Conservation (phyloP, 1,140 invertebrate genomes). For the Lordiphosa collinella region DNA sequence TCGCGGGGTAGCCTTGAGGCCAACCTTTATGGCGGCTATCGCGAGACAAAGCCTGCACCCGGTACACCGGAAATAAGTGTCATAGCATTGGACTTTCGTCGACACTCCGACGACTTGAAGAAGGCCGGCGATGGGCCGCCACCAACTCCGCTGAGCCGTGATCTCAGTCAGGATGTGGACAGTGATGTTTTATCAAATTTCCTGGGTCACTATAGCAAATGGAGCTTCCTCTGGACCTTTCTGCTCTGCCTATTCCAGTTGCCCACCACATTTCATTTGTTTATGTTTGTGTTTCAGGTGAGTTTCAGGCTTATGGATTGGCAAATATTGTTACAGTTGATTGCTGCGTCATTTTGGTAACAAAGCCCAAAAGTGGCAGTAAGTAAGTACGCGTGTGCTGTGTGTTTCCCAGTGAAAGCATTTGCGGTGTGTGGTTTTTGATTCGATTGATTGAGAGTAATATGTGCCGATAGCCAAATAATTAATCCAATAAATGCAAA, state of each 20-base stretch:
- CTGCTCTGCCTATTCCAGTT: constrained; percentile 83
- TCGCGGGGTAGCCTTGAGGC: constrained; percentile 63
- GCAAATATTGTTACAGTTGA: constrained; percentile 63
- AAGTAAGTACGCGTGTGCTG: no score
- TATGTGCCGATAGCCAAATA: no score
- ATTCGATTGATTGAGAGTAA: no score
- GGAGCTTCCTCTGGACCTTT: constrained; percentile 86
- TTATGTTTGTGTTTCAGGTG: constrained; percentile 78
- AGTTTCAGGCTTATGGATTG: constrained; percentile 50
- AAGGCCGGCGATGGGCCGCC: constrained; percentile 27
- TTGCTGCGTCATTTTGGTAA: constrained; percentile 39
- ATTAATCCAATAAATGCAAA: no score
- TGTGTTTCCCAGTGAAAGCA: no score
- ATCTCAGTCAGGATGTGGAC: constrained; percentile 80
- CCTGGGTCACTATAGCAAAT: constrained; percentile 86
- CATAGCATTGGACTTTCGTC: constrained; percentile 73
- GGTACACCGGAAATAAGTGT: constrained; percentile 77
- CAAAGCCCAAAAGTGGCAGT: constrained; percentile 1
- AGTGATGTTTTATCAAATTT: constrained; percentile 84
- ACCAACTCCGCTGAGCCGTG: background rate
- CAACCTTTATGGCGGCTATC: constrained; percentile 74
- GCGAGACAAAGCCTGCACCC: constrained; percentile 60
- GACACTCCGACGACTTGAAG: constrained; percentile 71
- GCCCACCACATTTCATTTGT: constrained; percentile 77
- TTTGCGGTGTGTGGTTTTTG: no score